phyloP scores from a whole-genome alignment of 2,113 vertebrate species.

The Peromyscus californicus region DNA sequence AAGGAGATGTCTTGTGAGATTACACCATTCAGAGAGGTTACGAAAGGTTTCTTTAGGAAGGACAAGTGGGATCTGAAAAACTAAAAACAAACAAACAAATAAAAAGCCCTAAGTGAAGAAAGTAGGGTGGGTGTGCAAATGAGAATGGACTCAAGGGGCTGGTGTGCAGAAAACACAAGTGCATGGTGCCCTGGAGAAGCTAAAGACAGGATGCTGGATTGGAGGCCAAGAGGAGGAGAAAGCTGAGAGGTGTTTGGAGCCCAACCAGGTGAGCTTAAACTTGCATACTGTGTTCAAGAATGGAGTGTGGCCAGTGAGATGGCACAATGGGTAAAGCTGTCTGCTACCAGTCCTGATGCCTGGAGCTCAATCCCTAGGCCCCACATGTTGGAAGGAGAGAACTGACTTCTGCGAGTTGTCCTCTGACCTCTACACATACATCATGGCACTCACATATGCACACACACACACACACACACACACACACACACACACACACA shows the following conservation, averaged over 20 bases:
- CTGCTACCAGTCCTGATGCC: background rate
- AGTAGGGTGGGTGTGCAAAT: background rate
- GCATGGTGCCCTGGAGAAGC: background rate
- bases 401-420: background rate
- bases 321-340: background rate
- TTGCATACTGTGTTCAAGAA: background rate
- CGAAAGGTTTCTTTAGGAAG: background rate
- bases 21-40: background rate
- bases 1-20: background rate
- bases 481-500: too few species aligned
- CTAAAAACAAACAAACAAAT: background rate
- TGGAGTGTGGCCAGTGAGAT: background rate
- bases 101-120: background rate
- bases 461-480: background rate
- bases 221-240: background rate
- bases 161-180: background rate
- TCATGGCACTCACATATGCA: too few species aligned
- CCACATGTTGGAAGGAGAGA: background rate
- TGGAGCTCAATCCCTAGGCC: background rate
- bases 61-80: background rate
- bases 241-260: background rate
- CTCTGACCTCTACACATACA: background rate
- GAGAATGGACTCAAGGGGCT: background rate
- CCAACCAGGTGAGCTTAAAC: background rate
- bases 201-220: background rate